Evolutionary conservation across 2,113 vertebrate species (phyloP).

Genomic region (Ceyx cyanopectus): DNA sequence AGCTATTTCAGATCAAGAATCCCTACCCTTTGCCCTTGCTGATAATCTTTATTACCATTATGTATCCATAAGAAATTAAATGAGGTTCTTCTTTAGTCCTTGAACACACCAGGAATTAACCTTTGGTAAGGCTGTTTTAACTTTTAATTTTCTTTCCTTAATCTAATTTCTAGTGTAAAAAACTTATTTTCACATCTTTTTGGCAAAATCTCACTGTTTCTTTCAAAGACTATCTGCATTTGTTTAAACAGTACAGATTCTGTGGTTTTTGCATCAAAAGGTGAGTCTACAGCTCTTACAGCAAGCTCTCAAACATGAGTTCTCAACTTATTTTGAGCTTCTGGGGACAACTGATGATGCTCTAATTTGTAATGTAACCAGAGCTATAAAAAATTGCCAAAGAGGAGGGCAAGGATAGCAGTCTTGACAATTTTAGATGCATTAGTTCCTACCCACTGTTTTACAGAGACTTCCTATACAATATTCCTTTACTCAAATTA

Average conservation of each 20-base stretch:
- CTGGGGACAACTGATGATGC: rapidly evolving
- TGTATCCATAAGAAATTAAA: background rate
- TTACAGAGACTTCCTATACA: background rate
- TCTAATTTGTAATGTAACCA: background rate
- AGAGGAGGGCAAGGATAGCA: background rate
- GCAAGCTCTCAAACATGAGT: background rate
- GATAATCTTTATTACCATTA: background rate
- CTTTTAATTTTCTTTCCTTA: background rate
- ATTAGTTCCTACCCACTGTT: background rate
- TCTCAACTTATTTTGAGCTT: background rate
- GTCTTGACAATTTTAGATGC: background rate
- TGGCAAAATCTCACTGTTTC: background rate
- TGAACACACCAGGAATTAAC: background rate
- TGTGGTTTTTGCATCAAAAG: background rate
- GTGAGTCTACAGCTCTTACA: background rate
- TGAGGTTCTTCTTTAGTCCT: background rate
- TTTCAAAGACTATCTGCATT: background rate
- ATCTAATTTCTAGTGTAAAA: background rate
- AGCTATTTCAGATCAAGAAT: background rate
- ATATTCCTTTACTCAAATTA: background rate
- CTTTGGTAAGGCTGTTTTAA: background rate
- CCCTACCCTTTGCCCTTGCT: background rate
- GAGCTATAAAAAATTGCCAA: background rate
- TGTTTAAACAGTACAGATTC: background rate
- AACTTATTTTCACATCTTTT: background rate